Conservation (phyloP, 1,140 invertebrate genomes). For the Caenorhabditis brenneri region DNA sequence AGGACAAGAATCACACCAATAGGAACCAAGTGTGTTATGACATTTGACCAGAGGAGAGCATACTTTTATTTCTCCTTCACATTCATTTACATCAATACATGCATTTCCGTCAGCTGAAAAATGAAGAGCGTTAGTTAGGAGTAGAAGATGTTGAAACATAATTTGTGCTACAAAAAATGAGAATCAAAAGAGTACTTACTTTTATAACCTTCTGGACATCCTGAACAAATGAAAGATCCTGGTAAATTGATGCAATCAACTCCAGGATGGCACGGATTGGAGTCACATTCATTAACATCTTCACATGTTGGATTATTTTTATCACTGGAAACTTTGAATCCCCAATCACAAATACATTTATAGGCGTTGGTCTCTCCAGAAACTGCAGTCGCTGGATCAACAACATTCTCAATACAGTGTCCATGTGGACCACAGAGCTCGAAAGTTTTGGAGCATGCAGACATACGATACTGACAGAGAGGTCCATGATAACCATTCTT, state of each 20-base stretch:
- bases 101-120: slow-evolving; percentile 64
- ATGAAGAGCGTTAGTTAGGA: too few relatives aligned
- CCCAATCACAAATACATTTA: slow-evolving; percentile 67
- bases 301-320: slow-evolving; percentile 64
- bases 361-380: slow-evolving; percentile 50
- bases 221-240: slow-evolving; percentile 63
- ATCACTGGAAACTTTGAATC: slow-evolving; percentile 59
- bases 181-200: too few relatives aligned
- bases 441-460: slow-evolving; percentile 53
- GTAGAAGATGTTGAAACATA: too few relatives aligned
- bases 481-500: slow-evolving; percentile 63
- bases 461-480: slow-evolving; percentile 60
- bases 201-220: slow-evolving; percentile 61
- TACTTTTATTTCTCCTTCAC: slow-evolving; percentile 32
- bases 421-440: slow-evolving; percentile 67
- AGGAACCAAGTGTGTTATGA: slow-evolving; percentile 71
- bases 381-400: not conserved
- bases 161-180: too few relatives aligned
- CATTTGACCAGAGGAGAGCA: slow-evolving; percentile 62
- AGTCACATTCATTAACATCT: slow-evolving; percentile 67
- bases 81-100: slow-evolving; percentile 67
- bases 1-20: slow-evolving; percentile 72
- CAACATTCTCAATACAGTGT: slow-evolving; percentile 61
- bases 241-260: slow-evolving; percentile 65
- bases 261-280: slow-evolving; percentile 66